Percentiles rank a stretch among this genome's conserved stretches.
phyloP scores from a whole-genome alignment of 1,140 invertebrate species.

The Cherax destructor region DNA sequence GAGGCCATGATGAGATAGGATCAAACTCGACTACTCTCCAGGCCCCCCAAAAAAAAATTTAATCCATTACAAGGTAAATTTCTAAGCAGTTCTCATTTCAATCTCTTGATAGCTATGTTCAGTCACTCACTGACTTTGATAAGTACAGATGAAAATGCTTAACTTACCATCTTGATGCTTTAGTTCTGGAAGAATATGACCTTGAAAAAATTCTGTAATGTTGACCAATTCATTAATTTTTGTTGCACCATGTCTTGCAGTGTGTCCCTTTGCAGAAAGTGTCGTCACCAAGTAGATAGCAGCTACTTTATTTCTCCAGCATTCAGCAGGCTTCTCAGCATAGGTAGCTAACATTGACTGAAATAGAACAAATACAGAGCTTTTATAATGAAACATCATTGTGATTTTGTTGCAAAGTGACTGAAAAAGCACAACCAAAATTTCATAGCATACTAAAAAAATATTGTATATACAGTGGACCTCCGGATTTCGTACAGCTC shows the following conservation, averaged over 20 bases:
- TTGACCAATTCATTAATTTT: conserved; percentile 92
- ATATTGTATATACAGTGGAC: no score
- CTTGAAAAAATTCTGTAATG: conserved; percentile 89
- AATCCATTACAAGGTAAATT: no score
- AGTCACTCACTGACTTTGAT: background rate
- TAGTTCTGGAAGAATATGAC: conserved; percentile 91
- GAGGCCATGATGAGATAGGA: no score
- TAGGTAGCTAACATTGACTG: conserved; percentile 89
- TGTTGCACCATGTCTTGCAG: conserved; percentile 93
- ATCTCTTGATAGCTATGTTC: background rate
- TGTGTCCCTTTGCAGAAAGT: conserved; percentile 92
- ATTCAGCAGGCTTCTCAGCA: conserved; percentile 82
- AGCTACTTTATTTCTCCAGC: conserved; percentile 96
- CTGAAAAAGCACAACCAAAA: no score
- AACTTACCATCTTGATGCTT: conserved; percentile 79
- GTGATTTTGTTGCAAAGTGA: no score
- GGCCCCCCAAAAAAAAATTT: no score
- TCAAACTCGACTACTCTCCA: no score
- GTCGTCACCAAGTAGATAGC: conserved; percentile 97
- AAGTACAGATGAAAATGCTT: no score
- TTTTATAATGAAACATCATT: no score
- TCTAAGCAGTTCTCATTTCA: no score
- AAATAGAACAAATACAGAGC: conserved; percentile 31
- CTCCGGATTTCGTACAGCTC: no score
- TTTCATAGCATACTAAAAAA: no score